Base-by-base conservation (phyloP, 2,113 vertebrate species). In the Elephas maximus region DNA sequence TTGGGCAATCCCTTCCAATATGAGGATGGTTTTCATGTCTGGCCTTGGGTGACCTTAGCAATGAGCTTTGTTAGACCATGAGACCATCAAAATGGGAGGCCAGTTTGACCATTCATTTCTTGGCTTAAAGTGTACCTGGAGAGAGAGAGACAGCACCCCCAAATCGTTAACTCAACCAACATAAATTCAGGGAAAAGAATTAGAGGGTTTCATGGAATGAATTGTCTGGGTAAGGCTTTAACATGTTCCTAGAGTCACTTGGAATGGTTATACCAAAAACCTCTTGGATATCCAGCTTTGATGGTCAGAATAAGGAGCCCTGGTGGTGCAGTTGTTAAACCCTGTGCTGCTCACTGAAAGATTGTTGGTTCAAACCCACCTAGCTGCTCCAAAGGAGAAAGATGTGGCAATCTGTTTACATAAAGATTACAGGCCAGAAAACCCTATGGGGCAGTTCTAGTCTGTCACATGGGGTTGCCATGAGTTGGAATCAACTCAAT, bases 161-260 rank as follows among this genome's bases (percentile, higher is more conserved):
- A 33, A 17, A 33, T 7, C 45, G 17, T 33, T 11, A 8, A 26
- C 0, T 82, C 67, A 63, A 44, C 26, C 37, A 26, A 45, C 85
- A 71, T 45, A 83, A 80, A 83, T n/a, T 71, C 33, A 93, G 5
- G 28, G 63, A n/a, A 71, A 86, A 90, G 30, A 83, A 87, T 63
- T 26, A 48, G 37, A 65, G 63, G 24, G 10, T 90, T 73, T 87
- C 6, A 53, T 23, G 60, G 53, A 78, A 71, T n/a, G 53, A 78
- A 24, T 21, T 78, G 37, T 90, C 53, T 94, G n/a, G 26, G 21
- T 41, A 30, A 33, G 53, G 9, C 48, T 44, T 81, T 69, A 69
- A 15, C 71, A 86, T 30, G 21, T 83, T 91, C 44, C 63, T 48
- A 9, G 67, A 82, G 18, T 90, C 21, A 53, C 8, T 6, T 44